Evolutionary conservation across 2,888 invertebrate genomes (phyloP), one percentile per base, ranked within the genome.

Genomic region (Boloria selene): DNA sequence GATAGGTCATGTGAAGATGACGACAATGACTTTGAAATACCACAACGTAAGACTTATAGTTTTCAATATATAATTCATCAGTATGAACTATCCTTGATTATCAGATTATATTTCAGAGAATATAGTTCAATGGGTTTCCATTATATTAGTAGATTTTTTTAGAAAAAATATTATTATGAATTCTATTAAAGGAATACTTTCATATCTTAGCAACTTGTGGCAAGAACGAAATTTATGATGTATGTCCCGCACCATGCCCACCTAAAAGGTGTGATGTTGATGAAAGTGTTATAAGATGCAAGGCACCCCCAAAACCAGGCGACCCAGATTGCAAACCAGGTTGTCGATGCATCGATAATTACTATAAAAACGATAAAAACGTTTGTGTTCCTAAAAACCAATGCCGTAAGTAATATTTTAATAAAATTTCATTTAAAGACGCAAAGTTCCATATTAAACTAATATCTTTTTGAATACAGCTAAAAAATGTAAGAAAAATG

Each of bases 341-440:
- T 0, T 86, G 85, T 63, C 67, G 79, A 10, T 85, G 85, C 61
- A 68, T 59, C 14, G 76, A 83, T 7, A 75, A 75, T 1, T 77
- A 74, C 50, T 72, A 77, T 0, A 77, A 76, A 49, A 71, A 78
- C 50, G 61, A 69, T 3, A 49, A 73, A 2, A 74, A 73, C 13
- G 42, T 52, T 4, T 84, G 83, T 60, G 72, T 83, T 17, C 74
- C 76, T 2, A 70, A 63, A 54, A 60, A 70, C 6, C 14, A 70
- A 54, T 75, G 75, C n/a, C 69, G 72, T 69, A 65, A 72, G 65
- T 70, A 7, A 22, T 4, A 13, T 17, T 1, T 26, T n/a, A 45
- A 3, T 5, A 5, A n/a, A 22, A 22, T 22, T 38, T 22, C 0
- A n/a, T 38, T 38, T 38, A 22, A 10, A 18, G 5, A 4, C 16